These are phyloP conservation scores for Augiades crinisus DNA, from an alignment of 2,888 invertebrate species.

Conservation along the genomic window DNA sequence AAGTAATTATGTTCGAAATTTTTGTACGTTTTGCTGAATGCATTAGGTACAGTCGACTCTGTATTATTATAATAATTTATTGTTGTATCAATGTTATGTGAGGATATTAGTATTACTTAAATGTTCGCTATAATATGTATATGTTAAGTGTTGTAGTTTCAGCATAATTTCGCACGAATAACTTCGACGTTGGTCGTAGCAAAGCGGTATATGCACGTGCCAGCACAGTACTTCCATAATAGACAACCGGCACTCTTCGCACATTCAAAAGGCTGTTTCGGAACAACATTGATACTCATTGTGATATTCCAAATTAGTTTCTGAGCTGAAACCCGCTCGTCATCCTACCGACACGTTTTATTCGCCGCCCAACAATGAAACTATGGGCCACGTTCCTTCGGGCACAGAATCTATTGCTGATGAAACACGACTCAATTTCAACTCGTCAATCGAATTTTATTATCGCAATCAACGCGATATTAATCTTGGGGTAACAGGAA, in stretches of 20 bases:
- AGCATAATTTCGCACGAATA: slow-evolving; percentile 12
- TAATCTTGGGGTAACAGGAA: slow-evolving; percentile 47
- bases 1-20: slow-evolving; percentile 35
- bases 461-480: slow-evolving; percentile 43
- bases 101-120: neutral
- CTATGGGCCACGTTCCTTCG: slow-evolving; percentile 70
- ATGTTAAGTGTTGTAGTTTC: neutral
- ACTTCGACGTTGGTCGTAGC: neutral
- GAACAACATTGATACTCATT: slow-evolving; percentile 74
- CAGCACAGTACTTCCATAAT: slow-evolving; percentile 57
- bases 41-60: too few relatives aligned
- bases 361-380: slow-evolving; percentile 70
- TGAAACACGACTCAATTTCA: slow-evolving; percentile 59
- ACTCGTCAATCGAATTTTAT: slow-evolving; percentile 47
- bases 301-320: slow-evolving; percentile 80
- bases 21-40: slow-evolving; percentile 3
- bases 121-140: neutral
- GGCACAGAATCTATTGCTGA: slow-evolving; percentile 59
- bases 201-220: slow-evolving; percentile 48
- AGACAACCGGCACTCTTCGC: slow-evolving; percentile 58
- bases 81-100: slow-evolving; percentile 13
- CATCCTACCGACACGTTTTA: slow-evolving; percentile 75
- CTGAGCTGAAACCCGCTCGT: slow-evolving; percentile 69
- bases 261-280: slow-evolving; percentile 71
- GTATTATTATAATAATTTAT: too few relatives aligned